Base-by-base conservation (phyloP, 2,888 invertebrate species). In the Entomobrya proxima region DNA sequence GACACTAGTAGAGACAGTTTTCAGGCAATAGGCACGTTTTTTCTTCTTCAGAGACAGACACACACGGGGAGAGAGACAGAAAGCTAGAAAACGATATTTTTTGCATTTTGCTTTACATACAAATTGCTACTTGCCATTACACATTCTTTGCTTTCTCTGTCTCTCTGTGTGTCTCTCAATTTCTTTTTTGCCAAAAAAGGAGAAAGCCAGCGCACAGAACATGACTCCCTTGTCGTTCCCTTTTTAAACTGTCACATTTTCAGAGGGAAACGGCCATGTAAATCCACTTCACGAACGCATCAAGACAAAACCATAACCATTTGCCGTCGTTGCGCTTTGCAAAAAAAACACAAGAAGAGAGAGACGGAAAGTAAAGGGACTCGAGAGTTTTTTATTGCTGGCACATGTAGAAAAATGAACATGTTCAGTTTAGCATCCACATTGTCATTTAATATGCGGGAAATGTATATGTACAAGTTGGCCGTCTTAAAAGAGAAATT, bases 71-170 rank as follows among this genome's bases (percentile, higher is more conserved):
- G 9, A 47, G n/a, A 50, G 61, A 13, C 13, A 61, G 21, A 72
- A 47, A 72, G 47, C 27, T 1, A 47, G 47, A 2, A 11, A 11
- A 15, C 44, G 50, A 5, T 35, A 11, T 74, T 40, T 67, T 77
- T 84, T 84, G 84, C 83, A 83, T 83, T 61, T 61, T 83, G 84
- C 84, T 86, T 77, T 86, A 86, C 86, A 86, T 80, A 80, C 85
- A 85, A 80, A 85, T 80, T 80, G 80, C 75, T 81, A 82, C 74
- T 77, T 74, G 77, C 77, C 67, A 74, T 81, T 30, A n/a, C n/a
- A n/a, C n/a, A 61, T 61, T 61, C 9, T 55, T 55, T 55, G 24
- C 24, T 55, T 13, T 55, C 47, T 64, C 21, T 85, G n/a, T 58
- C 40, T 58, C 37, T 37, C 24, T 21, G 5, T 76, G 21, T 2